Base-by-base conservation (phyloP, 2,797 vertebrate species). In the Myoxocephalus aenaeus region DNA sequence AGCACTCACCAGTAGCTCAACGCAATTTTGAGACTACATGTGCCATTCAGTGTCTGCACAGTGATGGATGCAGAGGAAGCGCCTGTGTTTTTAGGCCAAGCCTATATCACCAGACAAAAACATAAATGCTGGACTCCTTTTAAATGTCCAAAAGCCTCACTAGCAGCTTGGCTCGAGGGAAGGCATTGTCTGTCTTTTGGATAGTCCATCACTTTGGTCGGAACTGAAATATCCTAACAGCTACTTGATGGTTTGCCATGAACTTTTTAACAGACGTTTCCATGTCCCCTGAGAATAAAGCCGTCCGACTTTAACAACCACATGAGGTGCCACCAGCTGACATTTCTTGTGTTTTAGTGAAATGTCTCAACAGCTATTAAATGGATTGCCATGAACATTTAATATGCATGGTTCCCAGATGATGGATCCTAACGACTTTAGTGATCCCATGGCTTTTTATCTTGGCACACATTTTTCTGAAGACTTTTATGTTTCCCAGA, bases 1-100 rank as follows among this genome's bases (percentile, higher is more conserved):
- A 48, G 75, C 70, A 51, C 69, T 81, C 76, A 68, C 62, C 57
- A 51, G 77, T 22, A 53, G 38, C 63, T 74, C 68, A 70, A 61
- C 75, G 66, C 48, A 80, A 76, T 85, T 77, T 81, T 65, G 51
- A 80, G 50, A 63, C 64, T 56, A 70, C 64, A 73, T 78, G 69
- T 79, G 48, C 17, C 42, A 54, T 74, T 64, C 63, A 54, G 58
- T 38, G 72, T 80, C 69, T 75, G 40, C 6, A 48, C 42, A 42
- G 5, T 67, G 65, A 73, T 82, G 79, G 69, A 74, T 40, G 67
- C 48, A 63, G 32, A 20, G 53, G 67, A 64, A 53, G 58, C 51
- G 44, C 8, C 5, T 62, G 40, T 84, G 65, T 65, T 50, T 83
- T 71, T 61, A 63, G 61, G 42, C 29, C 57, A 7, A 42, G 3